Conservation (phyloP, 2,113 vertebrate genomes). For the Peromyscus maniculatus region DNA sequence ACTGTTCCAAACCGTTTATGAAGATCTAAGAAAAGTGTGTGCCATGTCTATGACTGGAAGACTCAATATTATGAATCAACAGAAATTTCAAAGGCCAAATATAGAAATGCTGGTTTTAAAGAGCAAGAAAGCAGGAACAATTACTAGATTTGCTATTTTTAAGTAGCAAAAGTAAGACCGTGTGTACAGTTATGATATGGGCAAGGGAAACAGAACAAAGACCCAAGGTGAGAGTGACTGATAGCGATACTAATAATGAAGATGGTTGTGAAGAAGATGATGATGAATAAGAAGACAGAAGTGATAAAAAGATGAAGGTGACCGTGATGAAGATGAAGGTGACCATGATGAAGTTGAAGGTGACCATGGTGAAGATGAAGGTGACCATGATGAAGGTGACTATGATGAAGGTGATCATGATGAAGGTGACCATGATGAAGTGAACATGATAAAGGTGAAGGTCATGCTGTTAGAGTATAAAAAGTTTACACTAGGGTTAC, state of each 20-base stretch:
- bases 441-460: background rate
- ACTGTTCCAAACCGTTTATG: background rate
- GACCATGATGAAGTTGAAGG: no score
- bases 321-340: background rate
- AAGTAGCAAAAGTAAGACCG: background rate
- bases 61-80: background rate
- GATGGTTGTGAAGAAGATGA: no score
- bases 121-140: background rate
- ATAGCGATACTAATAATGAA: background rate
- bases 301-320: background rate
- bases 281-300: background rate
- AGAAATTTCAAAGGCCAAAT: background rate
- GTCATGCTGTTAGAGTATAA: fast-evolving
- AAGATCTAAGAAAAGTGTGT: background rate
- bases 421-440: background rate
- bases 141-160: background rate
- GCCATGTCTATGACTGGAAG: background rate
- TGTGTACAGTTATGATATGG: no score
- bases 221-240: background rate
- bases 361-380: no score
- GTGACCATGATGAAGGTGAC: no score
- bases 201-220: background rate
- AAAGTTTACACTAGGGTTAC: background rate
- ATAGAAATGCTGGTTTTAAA: background rate
- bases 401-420: background rate